phyloP scores from a whole-genome alignment of 2,797 vertebrate genomes.

The Cetoscarus ocellatus region DNA sequence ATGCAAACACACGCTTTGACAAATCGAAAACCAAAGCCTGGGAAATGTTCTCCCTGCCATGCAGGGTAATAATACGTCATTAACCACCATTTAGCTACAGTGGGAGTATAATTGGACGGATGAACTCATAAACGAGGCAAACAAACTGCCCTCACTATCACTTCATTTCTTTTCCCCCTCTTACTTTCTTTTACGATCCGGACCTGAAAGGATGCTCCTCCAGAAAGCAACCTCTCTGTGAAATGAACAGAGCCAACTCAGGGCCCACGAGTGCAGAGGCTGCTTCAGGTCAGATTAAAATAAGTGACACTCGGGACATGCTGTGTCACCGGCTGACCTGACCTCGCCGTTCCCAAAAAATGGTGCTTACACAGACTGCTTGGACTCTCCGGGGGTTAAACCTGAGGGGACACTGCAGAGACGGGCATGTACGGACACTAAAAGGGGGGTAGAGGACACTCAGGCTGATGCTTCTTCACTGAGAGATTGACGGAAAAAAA shows the following conservation, averaged over 20 bases:
- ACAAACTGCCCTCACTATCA: constrained; percentile 49
- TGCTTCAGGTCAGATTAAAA: constrained; percentile 52
- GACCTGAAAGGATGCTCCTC: constrained; percentile 43
- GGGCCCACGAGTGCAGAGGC: constrained; percentile 61
- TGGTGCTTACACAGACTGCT: constrained; percentile 60
- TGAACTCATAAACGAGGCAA: constrained; percentile 42
- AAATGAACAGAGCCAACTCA: constrained; percentile 65
- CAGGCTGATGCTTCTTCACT: constrained; percentile 58
- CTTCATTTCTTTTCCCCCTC: constrained; percentile 23
- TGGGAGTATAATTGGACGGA: constrained; percentile 55
- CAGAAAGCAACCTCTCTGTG: constrained; percentile 37
- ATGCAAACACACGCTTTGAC: constrained; percentile 73
- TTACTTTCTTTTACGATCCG: constrained; percentile 28
- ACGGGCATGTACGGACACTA: constrained; percentile 44
- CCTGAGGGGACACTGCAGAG: constrained; percentile 45
- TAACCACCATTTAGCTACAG: constrained; percentile 63
- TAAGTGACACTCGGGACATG: constrained; percentile 32
- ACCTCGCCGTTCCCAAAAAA: constrained; percentile 29
- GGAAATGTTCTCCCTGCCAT: constrained; percentile 95
- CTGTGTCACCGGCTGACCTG: constrained; percentile 45
- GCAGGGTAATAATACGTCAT: constrained; percentile 89
- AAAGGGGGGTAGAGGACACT: constrained; percentile 56
- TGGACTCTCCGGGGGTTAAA: constrained; percentile 42
- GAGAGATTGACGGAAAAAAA: constrained; percentile 28
- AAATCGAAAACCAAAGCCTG: constrained; percentile 90